phyloP scores from a whole-genome alignment of 2,113 vertebrate genomes.

The Chlamydotis undulata region DNA sequence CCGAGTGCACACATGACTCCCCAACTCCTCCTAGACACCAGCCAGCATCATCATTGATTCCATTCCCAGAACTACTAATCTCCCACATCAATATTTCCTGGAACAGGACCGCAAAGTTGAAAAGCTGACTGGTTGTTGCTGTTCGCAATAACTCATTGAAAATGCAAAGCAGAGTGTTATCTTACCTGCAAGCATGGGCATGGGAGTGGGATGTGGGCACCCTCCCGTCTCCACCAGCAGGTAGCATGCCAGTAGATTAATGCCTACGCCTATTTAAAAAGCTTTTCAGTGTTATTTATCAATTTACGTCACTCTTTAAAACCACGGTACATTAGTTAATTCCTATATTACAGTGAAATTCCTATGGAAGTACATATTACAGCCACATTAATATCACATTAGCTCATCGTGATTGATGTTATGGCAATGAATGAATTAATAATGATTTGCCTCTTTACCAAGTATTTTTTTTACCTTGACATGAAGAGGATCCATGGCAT shows the following conservation, averaged over 20 bases:
- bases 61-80: conserved; percentile 74
- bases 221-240: not conserved
- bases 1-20: not conserved
- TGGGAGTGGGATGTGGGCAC: conserved; percentile 32
- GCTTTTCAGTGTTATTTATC: conserved; percentile 65
- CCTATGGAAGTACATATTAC: conserved; percentile 69
- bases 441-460: conserved; percentile 76
- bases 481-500: conserved; percentile 75
- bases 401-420: conserved; percentile 74
- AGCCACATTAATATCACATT: conserved; percentile 82
- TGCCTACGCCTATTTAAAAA: conserved; percentile 46
- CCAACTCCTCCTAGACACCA: not conserved
- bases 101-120: conserved; percentile 58
- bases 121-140: conserved; percentile 57
- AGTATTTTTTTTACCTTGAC: conserved; percentile 61
- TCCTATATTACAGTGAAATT: conserved; percentile 70
- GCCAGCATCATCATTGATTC: conserved; percentile 44
- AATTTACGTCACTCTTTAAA: conserved; percentile 52
- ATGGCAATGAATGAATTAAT: conserved; percentile 80
- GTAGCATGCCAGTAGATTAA: conserved; percentile 30
- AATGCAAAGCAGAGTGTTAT: conserved; percentile 25
- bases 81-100: conserved; percentile 71
- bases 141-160: conserved; percentile 48
- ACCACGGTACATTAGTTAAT: conserved; percentile 58
- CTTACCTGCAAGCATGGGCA: conserved; percentile 11